These are phyloP conservation scores for Eudasyphora cyanicolor DNA, from an alignment of 2,888 invertebrate genomes.

Conservation along the genomic window DNA sequence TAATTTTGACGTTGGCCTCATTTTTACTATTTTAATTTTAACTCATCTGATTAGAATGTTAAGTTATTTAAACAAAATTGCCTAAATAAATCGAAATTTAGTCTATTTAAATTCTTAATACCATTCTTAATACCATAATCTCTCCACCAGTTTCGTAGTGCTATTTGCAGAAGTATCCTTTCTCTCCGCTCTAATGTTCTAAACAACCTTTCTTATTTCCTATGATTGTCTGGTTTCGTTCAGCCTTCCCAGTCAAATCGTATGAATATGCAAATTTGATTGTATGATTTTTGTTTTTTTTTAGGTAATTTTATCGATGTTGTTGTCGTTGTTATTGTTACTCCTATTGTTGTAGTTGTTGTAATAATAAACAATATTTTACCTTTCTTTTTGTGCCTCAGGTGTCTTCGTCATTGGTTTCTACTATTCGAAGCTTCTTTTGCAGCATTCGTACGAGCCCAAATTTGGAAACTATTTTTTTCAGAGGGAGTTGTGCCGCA, in stretches of 20 bases:
- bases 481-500: constrained; percentile 37
- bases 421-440: background rate
- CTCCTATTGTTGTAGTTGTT: background rate
- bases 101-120: too few species aligned
- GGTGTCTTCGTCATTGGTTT: constrained; percentile 40
- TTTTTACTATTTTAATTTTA: too few species aligned
- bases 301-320: background rate
- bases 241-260: background rate
- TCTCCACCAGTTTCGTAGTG: too few species aligned
- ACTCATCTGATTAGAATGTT: too few species aligned
- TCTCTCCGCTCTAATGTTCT: too few species aligned
- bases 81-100: too few species aligned
- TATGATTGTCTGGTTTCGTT: background rate
- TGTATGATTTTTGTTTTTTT: background rate
- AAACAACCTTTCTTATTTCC: too few species aligned
- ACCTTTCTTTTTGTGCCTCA: constrained; percentile 1
- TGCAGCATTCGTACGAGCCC: background rate
- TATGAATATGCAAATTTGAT: background rate
- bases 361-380: constrained; percentile 13
- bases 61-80: too few species aligned
- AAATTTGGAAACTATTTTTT: background rate
- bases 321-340: background rate
- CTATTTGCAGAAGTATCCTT: too few species aligned
- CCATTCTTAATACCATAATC: too few species aligned
- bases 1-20: too few species aligned